Evolutionary conservation across 2,113 vertebrate species (phyloP), one percentile per base, ranked within the genome.

Genomic region (Chlorodrepanis virens): DNA sequence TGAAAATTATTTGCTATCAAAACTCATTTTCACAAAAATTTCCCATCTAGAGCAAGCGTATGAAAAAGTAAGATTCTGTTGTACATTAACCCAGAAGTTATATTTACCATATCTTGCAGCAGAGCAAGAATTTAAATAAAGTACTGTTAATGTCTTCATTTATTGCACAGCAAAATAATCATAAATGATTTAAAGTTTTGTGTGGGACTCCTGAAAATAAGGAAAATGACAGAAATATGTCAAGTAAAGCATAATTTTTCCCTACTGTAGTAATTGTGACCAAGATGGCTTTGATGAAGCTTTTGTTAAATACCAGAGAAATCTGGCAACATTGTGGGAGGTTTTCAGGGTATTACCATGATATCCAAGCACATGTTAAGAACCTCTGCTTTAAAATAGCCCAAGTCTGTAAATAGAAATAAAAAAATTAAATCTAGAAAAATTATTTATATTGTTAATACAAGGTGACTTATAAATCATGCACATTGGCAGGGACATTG

Each of bases 1-100:
- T 65, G 1, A 83, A 67, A n/a, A 57, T 18, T 52, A 14, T 72
- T 77, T 44, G 9, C 13, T 64, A 7, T 49, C 0, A 0, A 67
- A 90, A 76, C 4, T 61, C 1, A 24, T 68, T 92, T 79, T 47
- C 17, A 78, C 17, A 6, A 42, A 64, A 56, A 45, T 21, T 0
- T 33, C 17, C 14, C 14, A 19, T 33, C 13, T 79, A 47, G 5
- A 63, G 10, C 2, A 85, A 85, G 39, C n/a, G 14, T 14, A n/a
- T 52, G 4, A 13, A 50, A 79, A 84, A 94, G 77, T 53, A 94
- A 23, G 19, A 20, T 83, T 90, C 23, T 89, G 28, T 9, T 67
- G 4, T 71, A 25, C 37, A 75, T 7, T 67, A n/a, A 70, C 27
- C 11, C 14, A 31, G 44, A 74, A 70, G 33, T 14, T 81, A 23